Base-by-base conservation (phyloP, 2,797 vertebrate genomes). In the Garrulus glandarius region DNA sequence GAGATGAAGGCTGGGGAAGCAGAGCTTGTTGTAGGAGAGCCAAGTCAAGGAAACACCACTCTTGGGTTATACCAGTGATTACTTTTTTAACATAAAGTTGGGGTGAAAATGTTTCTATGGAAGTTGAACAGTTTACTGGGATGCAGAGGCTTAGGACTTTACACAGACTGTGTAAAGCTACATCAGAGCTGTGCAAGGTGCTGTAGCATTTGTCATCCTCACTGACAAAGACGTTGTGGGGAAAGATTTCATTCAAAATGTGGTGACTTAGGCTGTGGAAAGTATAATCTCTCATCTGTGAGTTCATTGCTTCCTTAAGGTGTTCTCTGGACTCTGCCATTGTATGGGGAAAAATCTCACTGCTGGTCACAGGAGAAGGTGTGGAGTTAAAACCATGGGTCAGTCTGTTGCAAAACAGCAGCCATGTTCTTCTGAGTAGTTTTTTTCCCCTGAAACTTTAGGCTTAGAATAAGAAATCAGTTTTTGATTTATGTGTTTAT, bases 401-500 rank as follows among this genome's bases (percentile, higher is more conserved):
- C 11, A 41, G 17, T 6, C 21, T 37, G 13, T 30, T 52, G 49
- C 17, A 56, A 23, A 56, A 22, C 44, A 72, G 16, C 26, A 60
- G 10, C 37, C 1, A 0, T 5, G 23, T 41, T 65, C 32, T 61
- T 56, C 21, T 55, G 26, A 8, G 21, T 47, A 1, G n/a, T 13
- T 10, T 39, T 44, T 11, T 15, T 5, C 2, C 26, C 24, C 41
- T 65, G 13, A 20, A 74, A 49, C 16, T 53, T 68, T 9, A 69
- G 36, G 5, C 30, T 39, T 71, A 24, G 57, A 68, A 43, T 53
- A 61, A 85, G 64, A 57, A 87, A 74, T 43, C 23, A 53, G 6
- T 21, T 88, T 71, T 75, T 80, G 37, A 87, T 91, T 91, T 89
- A 89, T 56, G 41, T 82, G 63, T 76, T 71, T 86, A 46, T 65